phyloP scores from a whole-genome alignment of 2,797 vertebrate species.

The Ambastaia sidthimunki region DNA sequence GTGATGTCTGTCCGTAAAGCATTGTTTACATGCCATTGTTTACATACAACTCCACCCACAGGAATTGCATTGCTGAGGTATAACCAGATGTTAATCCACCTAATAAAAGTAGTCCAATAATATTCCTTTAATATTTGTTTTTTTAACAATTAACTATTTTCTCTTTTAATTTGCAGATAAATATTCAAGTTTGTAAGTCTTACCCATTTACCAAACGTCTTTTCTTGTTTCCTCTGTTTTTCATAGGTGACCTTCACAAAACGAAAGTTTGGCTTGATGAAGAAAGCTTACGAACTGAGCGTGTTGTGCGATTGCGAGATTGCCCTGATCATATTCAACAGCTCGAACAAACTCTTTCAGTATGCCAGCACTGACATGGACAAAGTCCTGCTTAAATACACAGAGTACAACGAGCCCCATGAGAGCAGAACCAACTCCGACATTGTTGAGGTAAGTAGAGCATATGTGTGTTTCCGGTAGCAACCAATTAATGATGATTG shows the following conservation, averaged over 20 bases:
- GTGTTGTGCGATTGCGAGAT: slow-evolving; percentile 99
- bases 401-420: slow-evolving; percentile 98
- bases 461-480: neutral
- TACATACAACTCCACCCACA: no score
- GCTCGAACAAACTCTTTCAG: slow-evolving; percentile 99
- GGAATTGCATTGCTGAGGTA: no score
- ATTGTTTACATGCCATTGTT: neutral
- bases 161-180: neutral
- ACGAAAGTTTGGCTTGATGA: slow-evolving; percentile 99
- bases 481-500: neutral
- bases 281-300: slow-evolving; percentile 99
- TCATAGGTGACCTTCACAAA: slow-evolving; percentile 98
- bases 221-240: slow-evolving; percentile 40
- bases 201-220: slow-evolving; percentile 26
- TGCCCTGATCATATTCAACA: slow-evolving; percentile 99
- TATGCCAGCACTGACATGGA: slow-evolving; percentile 99
- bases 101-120: no score
- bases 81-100: no score
- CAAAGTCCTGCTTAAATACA: slow-evolving; percentile 99
- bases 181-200: neutral
- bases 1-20: neutral
- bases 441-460: slow-evolving; percentile 95
- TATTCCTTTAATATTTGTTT: no score
- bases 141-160: neutral
- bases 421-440: slow-evolving; percentile 99